A percentile compares a stretch with the other conserved stretches of the same genome.
These are phyloP conservation scores for Drosophila quasianomalipes DNA, from an alignment of 2,888 invertebrate genomes.

Conservation along the genomic window DNA sequence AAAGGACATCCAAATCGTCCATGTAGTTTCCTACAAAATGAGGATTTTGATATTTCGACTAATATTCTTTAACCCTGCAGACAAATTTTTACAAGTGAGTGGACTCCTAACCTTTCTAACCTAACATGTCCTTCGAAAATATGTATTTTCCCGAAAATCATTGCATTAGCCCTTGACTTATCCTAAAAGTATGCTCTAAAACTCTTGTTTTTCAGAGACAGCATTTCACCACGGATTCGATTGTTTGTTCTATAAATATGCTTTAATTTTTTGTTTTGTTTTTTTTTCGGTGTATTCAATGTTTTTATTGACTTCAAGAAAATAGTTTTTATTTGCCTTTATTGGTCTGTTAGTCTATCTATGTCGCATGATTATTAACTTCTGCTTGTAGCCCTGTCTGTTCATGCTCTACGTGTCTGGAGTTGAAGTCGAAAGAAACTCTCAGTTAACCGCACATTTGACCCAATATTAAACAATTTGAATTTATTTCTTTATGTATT, in stretches of 20 bases:
- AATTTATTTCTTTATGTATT: slow-evolving; percentile 42
- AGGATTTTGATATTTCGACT: not conserved
- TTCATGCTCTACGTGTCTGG: not conserved
- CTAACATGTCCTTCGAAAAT: not conserved
- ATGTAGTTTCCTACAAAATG: not conserved
- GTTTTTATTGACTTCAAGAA: not conserved
- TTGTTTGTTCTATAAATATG: not conserved
- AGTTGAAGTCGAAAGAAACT: not conserved
- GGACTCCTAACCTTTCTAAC: not conserved
- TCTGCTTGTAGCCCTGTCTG: too few species aligned
- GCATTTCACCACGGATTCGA: not conserved
- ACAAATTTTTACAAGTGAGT: too few species aligned
- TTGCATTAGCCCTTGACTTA: not conserved
- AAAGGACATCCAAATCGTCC: not conserved
- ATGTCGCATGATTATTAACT: not conserved
- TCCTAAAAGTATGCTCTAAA: not conserved
- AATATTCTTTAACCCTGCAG: not conserved
- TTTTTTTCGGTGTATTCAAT: not conserved
- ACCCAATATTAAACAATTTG: slow-evolving; percentile 7
- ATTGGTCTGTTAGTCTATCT: not conserved
- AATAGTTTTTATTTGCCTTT: not conserved
- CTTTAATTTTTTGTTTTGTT: not conserved
- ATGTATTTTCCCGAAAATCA: not conserved
- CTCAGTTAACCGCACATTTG: not conserved
- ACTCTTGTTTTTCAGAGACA: not conserved